Conservation (phyloP, 1,140 invertebrate genomes). For the Drosophila santomea region DNA sequence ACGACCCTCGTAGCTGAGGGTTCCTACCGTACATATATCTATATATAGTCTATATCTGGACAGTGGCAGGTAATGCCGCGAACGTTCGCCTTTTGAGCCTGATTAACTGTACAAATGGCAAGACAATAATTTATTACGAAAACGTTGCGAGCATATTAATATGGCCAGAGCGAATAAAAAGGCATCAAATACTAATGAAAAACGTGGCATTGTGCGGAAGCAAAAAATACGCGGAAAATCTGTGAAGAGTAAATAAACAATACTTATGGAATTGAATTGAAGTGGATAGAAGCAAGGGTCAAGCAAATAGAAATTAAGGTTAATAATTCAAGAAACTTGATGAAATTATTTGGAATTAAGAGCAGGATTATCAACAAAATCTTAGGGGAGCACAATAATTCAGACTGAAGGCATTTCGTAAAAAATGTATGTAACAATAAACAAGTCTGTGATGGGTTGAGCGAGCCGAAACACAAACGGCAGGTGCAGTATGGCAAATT, state of each 20-base stretch:
- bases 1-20: too few species aligned
- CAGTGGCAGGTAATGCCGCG: constrained; percentile 14
- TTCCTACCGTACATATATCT: not conserved
- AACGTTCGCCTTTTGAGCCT: constrained; percentile 19
- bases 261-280: constrained; percentile 53
- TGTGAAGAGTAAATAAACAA: constrained; percentile 68
- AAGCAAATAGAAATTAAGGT: constrained; percentile 55
- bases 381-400: too few species aligned
- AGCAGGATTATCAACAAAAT: not conserved
- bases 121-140: constrained; percentile 67
- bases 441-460: not conserved
- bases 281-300: constrained; percentile 6
- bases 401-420: too few species aligned
- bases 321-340: constrained; percentile 16
- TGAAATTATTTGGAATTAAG: not conserved
- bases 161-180: constrained; percentile 27
- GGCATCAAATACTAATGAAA: constrained; percentile 38
- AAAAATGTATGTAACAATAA: too few species aligned
- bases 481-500: constrained; percentile 63
- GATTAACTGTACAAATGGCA: constrained; percentile 64
- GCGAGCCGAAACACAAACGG: constrained; percentile 18
- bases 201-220: constrained; percentile 12
- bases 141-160: constrained; percentile 73
- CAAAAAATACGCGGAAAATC: constrained; percentile 33
- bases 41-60: constrained; percentile 31